Evolutionary conservation across 2,888 invertebrate species (phyloP).

Genomic region (Cataglyphis rosenhaueri): DNA sequence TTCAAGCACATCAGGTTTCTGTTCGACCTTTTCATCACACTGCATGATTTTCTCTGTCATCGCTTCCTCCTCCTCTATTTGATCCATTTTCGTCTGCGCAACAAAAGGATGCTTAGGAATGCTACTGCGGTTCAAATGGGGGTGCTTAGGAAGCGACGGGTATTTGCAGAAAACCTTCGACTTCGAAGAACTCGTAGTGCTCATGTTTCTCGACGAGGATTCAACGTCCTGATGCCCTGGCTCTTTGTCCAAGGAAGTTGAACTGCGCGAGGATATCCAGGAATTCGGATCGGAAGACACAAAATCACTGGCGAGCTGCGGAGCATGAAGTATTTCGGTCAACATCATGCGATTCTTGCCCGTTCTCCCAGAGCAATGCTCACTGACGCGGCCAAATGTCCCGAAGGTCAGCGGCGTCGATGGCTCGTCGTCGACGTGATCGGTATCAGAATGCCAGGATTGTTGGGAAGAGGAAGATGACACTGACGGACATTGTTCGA

Average conservation of each 20-base stretch:
- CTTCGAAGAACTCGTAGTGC: neutral
- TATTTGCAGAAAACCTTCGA: neutral
- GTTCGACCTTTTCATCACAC: slow-evolving; percentile 9
- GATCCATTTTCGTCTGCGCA: slow-evolving; percentile 57
- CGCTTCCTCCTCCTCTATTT: neutral
- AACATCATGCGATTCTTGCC: slow-evolving; percentile 58
- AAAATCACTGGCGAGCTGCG: slow-evolving; percentile 70
- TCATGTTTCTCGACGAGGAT: neutral
- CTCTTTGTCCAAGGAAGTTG: slow-evolving; percentile 49
- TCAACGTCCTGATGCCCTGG: slow-evolving; percentile 27
- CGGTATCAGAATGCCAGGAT: neutral
- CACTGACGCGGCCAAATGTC: slow-evolving; percentile 4
- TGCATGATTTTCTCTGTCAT: neutral
- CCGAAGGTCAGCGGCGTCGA: neutral
- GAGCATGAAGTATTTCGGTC: slow-evolving; percentile 66
- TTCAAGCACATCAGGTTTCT: slow-evolving; percentile 63
- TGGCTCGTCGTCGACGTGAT: slow-evolving; percentile 35
- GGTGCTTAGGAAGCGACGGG: slow-evolving; percentile 46
- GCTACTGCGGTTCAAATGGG: slow-evolving; percentile 29
- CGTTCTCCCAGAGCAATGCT: neutral
- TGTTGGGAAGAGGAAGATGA: slow-evolving; percentile 61
- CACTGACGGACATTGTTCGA: slow-evolving; percentile 74
- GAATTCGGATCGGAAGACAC: slow-evolving; percentile 65
- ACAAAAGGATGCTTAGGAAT: slow-evolving; percentile 73
- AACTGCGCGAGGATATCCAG: neutral